Evolutionary conservation across 2,113 vertebrate genomes (phyloP), one percentile per base, ranked within the genome.

Genomic region (Rhizomys pruinosus): DNA sequence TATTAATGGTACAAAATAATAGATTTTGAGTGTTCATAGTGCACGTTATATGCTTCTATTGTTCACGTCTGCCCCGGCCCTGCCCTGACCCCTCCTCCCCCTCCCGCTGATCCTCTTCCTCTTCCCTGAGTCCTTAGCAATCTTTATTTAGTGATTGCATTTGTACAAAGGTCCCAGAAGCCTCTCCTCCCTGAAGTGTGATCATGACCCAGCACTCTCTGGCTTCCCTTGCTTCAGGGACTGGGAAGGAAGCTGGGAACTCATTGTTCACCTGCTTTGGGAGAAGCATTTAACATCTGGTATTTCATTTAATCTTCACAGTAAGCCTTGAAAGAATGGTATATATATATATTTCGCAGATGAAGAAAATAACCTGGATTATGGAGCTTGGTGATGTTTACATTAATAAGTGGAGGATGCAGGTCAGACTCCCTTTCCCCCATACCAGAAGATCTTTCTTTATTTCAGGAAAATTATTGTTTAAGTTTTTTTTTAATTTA

Each of bases 241-340:
- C 42, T n/a, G 34, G 55, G 52, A 86, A 74, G 86, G 89, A 93
- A 92, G 78, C 34, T 5, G 79, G 79, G 64, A 89, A 44, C 19
- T 1, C 34, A 69, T 76, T 95, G 92, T 95, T 96, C 47, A 61
- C 72, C 84, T 64, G 37, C 71, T 84, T 44, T 68, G 72, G 71
- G 69, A 42, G 44, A 85, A 72, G 16, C 82, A 5, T 86, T 85
- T 86, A 57, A 95, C 85, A 59, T 57, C 47, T 80, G 93, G 84
- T 64, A 3, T 91, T 89, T 85, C 71, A 25, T 37, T 95, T 93
- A 79, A 85, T 74, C 77, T 87, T 37, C 64, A 78, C 34, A 39
- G 55, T 37, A 78, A 69, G 68, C 34, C 15, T 57, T 72, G 52
- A 66, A 61, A 72, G 37, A 76, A 32, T 80, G 74, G 69, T 42